Percentiles rank a stretch among this genome's conserved stretches.
Evolutionary conservation across 1,140 invertebrate species (phyloP).

Genomic region (Centruroides vittatus): DNA sequence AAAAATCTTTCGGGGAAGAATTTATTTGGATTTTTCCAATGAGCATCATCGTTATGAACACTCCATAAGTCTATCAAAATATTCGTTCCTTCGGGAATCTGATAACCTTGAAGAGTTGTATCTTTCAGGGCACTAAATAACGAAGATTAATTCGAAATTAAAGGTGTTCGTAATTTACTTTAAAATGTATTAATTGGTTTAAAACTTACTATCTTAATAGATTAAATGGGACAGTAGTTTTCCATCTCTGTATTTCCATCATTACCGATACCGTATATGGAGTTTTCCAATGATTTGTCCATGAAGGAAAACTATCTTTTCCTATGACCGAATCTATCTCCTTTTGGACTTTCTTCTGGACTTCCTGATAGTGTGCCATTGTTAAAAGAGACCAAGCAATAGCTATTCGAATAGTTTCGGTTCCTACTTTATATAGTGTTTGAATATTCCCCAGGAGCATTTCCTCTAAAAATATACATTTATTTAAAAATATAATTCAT

Average conservation of each 20-base stretch:
- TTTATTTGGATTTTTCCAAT: constrained; percentile 24
- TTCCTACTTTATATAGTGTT: constrained; percentile 24
- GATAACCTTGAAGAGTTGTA: constrained; percentile 18
- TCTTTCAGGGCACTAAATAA: not conserved
- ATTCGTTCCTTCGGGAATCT: constrained; percentile 26
- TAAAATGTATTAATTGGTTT: too few relatives aligned
- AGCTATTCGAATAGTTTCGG: constrained; percentile 27
- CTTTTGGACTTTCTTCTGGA: constrained; percentile 23
- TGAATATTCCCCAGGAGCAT: constrained; percentile 15
- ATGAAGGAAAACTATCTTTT: constrained; percentile 14
- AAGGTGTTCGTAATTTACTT: too few relatives aligned
- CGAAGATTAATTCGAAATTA: too few relatives aligned
- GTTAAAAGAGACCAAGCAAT: constrained; percentile 25
- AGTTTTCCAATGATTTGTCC: constrained; percentile 14
- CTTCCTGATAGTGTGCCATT: constrained; percentile 24
- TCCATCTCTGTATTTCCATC: constrained; percentile 21
- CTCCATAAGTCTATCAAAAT: constrained; percentile 28
- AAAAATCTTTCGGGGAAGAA: constrained; percentile 29
- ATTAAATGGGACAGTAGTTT: constrained; percentile 18
- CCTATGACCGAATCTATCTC: constrained; percentile 26
- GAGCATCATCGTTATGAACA: constrained; percentile 21
- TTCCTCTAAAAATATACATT: not conserved
- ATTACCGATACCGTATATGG: constrained; percentile 21
- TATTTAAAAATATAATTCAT: not conserved
- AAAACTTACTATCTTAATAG: too few relatives aligned